Evolutionary conservation across 2,888 invertebrate genomes (phyloP).

Genomic region (Synergus japonicus): DNA sequence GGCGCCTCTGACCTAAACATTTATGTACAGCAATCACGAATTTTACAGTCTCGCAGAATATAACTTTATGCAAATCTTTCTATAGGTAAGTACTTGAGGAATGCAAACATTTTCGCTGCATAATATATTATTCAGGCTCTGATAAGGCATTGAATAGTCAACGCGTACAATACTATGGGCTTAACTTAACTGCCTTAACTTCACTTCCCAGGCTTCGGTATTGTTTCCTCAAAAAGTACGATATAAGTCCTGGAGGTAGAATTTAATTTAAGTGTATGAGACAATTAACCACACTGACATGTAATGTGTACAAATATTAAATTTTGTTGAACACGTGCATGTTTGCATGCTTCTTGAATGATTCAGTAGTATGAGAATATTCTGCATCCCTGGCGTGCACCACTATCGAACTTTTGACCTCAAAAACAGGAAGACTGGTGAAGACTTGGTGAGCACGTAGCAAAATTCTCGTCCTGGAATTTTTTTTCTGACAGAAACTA

Average conservation of each 20-base stretch:
- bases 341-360: conserved; percentile 22
- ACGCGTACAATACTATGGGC: background rate
- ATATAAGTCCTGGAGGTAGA: background rate
- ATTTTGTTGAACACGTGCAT: conserved; percentile 6
- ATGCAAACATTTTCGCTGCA: conserved; percentile 22
- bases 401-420: conserved; percentile 34
- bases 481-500: background rate
- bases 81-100: conserved; percentile 11
- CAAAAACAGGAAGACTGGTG: background rate
- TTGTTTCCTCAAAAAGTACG: background rate
- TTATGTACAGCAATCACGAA: conserved; percentile 19
- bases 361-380: conserved; percentile 6
- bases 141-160: conserved; percentile 19
- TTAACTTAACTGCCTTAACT: conserved; percentile 1
- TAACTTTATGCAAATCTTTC: conserved; percentile 32
- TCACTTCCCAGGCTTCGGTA: conserved; percentile 10
- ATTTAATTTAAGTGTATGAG: background rate
- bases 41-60: conserved; percentile 16
- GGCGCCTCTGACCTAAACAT: background rate
- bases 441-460: conserved; percentile 22
- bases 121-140: conserved; percentile 24
- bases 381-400: conserved; percentile 25
- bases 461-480: conserved; percentile 12
- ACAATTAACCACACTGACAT: background rate
- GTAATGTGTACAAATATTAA: background rate